Evolutionary conservation across 1,140 invertebrate genomes (phyloP).

Genomic region (Diprion similis): DNA sequence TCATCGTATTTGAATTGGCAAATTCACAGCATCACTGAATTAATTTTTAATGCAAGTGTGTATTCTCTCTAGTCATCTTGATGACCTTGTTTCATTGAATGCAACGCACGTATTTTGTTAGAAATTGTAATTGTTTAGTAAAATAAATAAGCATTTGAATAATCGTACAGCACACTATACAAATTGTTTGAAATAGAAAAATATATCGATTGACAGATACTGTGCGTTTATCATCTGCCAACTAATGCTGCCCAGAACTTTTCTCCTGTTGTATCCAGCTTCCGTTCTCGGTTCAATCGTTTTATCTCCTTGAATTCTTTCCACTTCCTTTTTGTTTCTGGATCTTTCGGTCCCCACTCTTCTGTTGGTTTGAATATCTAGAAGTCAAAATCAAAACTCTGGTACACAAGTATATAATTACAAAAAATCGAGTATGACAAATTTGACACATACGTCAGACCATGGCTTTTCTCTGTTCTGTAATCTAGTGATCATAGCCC

Average conservation of each 20-base stretch:
- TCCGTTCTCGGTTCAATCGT: background rate
- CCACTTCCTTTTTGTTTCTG: conserved; percentile 28
- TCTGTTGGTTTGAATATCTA: background rate
- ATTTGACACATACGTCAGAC: background rate
- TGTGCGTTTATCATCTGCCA: background rate
- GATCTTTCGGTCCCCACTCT: conserved; percentile 29
- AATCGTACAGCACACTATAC: too few species aligned
- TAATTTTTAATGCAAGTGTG: too few species aligned
- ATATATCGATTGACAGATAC: too few species aligned
- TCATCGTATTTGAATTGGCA: too few species aligned
- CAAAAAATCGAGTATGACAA: background rate
- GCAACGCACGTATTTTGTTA: too few species aligned
- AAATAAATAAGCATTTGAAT: too few species aligned
- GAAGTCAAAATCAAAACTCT: background rate
- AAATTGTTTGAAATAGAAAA: too few species aligned
- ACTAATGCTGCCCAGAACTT: background rate
- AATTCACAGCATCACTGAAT: too few species aligned
- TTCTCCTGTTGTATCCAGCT: background rate
- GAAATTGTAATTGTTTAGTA: too few species aligned
- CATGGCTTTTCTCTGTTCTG: conserved; percentile 2
- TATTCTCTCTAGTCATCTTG: too few species aligned
- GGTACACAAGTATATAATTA: background rate
- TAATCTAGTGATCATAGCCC: background rate
- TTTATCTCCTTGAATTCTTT: conserved; percentile 27
- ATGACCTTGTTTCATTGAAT: too few species aligned